phyloP scores from a whole-genome alignment of 2,113 vertebrate genomes.

The zebrafish (Danio rerio) region GRCz12tu NC_133189.1:5351001-5351500 shows the following conservation, averaged over 20 bases:
- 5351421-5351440: conserved; percentile 39
- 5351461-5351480: background rate
- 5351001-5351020: too few species aligned
- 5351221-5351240: background rate
- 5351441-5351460: conserved; percentile 32
- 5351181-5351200: too few species aligned
- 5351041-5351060: too few species aligned
- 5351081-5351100: too few species aligned
- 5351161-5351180: too few species aligned
- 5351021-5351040: too few species aligned
- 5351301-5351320: background rate
- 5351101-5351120: too few species aligned
- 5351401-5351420: background rate
- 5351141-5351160: too few species aligned
- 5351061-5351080: too few species aligned
- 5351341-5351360: background rate
- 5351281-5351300: background rate
- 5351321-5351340: background rate
- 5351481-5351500: too few species aligned
- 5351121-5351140: too few species aligned
- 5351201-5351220: too few species aligned
- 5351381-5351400: background rate
- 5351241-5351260: background rate
- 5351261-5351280: background rate
- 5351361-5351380: background rate